Evolutionary conservation across 2,113 vertebrate species (phyloP).

Genomic region (Suncus etruscus): DNA sequence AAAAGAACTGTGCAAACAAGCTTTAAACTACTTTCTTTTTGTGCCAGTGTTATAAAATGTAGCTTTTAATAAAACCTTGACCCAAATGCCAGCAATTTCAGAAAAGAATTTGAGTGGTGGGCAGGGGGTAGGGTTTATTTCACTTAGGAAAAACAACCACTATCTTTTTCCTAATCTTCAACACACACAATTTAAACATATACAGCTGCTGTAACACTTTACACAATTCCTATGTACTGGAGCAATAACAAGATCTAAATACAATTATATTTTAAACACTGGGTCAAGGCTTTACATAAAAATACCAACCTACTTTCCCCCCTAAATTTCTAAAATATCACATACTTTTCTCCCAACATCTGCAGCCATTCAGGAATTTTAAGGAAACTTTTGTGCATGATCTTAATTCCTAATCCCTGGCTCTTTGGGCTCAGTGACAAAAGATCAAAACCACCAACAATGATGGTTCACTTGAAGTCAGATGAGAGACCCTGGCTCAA

Average conservation of each 20-base stretch:
- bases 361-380: conserved; percentile 88
- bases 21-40: conserved; percentile 89
- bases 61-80: conserved; percentile 90
- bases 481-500: conserved; percentile 90
- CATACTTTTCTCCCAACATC: conserved; percentile 84
- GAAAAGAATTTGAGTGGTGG: conserved; percentile 84
- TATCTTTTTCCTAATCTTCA: conserved; percentile 86
- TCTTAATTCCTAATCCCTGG: conserved; percentile 90
- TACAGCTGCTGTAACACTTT: conserved; percentile 87
- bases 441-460: conserved; percentile 89
- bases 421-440: conserved; percentile 91
- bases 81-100: conserved; percentile 89
- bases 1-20: conserved; percentile 91
- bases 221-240: conserved; percentile 87
- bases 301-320: conserved; percentile 88
- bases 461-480: conserved; percentile 86
- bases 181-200: conserved; percentile 87
- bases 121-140: conserved; percentile 81
- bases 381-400: conserved; percentile 89
- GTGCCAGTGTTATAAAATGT: conserved; percentile 89
- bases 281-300: conserved; percentile 91
- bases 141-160: conserved; percentile 87
- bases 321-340: conserved; percentile 89
- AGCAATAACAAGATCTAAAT: conserved; percentile 88
- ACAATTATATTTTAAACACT: conserved; percentile 86